Conservation (phyloP, 2,797 vertebrate genomes). For the Chaunax sp. region DNA sequence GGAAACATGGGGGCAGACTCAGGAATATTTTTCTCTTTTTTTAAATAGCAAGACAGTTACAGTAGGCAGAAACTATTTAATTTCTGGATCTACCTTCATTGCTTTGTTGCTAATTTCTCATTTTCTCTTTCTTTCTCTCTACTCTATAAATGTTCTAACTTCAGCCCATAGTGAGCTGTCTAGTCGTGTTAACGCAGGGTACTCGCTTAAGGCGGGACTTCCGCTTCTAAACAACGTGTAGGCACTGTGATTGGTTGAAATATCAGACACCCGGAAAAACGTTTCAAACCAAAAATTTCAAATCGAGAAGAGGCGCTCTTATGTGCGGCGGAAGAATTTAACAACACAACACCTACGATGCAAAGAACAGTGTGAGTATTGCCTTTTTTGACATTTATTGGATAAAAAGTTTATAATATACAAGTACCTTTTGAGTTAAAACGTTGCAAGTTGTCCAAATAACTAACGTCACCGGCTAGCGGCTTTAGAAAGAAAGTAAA, state of each 20-base stretch:
- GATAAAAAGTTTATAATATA: rapidly evolving
- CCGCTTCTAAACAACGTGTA: background rate
- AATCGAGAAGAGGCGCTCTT: slow-evolving; percentile 62
- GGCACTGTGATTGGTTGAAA: slow-evolving; percentile 62
- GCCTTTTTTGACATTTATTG: rapidly evolving
- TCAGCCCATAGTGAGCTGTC: too few relatives aligned
- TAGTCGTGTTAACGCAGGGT: too few relatives aligned
- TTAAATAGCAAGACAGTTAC: too few relatives aligned
- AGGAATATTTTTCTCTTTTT: too few relatives aligned
- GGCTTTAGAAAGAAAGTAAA: background rate
- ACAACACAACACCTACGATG: slow-evolving; percentile 58
- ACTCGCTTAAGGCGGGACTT: slow-evolving; percentile 57
- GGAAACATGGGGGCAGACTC: too few relatives aligned
- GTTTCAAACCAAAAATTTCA: slow-evolving; percentile 68
- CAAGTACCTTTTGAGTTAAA: background rate
- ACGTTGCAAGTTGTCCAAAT: rapidly evolving
- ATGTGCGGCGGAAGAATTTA: background rate
- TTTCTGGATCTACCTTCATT: too few relatives aligned
- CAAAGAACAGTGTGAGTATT: slow-evolving; percentile 66
- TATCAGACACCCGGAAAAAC: background rate
- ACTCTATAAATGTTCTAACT: too few relatives aligned
- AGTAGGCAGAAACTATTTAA: too few relatives aligned
- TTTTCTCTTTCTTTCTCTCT: too few relatives aligned
- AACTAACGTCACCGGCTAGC: background rate
- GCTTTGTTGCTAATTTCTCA: too few relatives aligned